Conservation (phyloP, 92 coral and sea anemone species). For the Epizoanthus ramosus region DNA sequence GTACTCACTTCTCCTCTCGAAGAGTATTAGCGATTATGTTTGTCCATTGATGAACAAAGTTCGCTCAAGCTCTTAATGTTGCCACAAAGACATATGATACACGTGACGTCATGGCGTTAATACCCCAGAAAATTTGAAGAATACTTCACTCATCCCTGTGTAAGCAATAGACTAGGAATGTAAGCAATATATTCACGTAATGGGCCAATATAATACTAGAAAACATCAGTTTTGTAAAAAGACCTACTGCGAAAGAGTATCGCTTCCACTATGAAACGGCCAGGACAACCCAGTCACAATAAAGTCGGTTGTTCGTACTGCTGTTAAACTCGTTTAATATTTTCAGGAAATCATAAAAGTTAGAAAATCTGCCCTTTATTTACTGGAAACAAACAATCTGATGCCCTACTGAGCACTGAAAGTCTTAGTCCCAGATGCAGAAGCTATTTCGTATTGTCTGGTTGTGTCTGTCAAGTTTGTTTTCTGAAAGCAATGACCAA, state of each 20-base stretch:
- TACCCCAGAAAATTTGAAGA: conserved; percentile 43
- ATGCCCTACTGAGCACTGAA: conserved; percentile 3
- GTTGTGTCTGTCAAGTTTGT: conserved; percentile 18
- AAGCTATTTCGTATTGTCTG: conserved; percentile 10
- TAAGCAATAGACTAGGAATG: conserved; percentile 29
- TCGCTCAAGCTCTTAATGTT: conserved; percentile 33
- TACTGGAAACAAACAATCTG: background rate
- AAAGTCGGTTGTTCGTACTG: background rate
- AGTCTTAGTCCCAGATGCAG: conserved; percentile 10
- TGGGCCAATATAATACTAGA: conserved; percentile 26
- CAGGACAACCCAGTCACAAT: background rate
- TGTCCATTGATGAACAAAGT: conserved; percentile 27
- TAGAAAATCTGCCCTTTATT: background rate
- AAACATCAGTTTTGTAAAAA: background rate
- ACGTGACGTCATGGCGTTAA: conserved; percentile 42
- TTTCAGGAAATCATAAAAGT: conserved; percentile 1
- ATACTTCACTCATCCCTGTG: conserved; percentile 39
- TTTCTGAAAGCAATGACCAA: conserved; percentile 20
- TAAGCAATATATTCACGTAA: conserved; percentile 44
- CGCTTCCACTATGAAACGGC: conserved; percentile 8
- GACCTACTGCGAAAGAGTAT: background rate
- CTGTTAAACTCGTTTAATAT: background rate
- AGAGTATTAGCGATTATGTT: conserved; percentile 28
- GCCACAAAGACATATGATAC: conserved; percentile 38
- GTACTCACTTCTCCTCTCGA: conserved; percentile 32